Conservation (phyloP, 92 coral and sea anemone species). For the Umimayanthus kanabou region DNA sequence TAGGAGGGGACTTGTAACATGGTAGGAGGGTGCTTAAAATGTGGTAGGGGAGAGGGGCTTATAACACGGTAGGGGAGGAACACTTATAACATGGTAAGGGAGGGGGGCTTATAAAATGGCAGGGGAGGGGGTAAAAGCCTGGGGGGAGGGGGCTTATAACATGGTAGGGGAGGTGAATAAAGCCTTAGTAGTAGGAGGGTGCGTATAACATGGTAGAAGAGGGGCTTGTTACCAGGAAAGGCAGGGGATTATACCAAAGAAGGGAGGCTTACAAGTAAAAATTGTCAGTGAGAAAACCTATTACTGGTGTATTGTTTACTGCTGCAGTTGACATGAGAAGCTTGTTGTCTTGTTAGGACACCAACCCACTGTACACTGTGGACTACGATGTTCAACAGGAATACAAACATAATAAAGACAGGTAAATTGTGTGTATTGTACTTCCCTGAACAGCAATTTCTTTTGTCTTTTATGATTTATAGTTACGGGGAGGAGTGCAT, state of each 20-base stretch:
- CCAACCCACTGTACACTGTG: constrained; percentile 80
- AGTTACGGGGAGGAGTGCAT: background rate
- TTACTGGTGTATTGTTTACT: too few species aligned
- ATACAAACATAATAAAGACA: constrained; percentile 62
- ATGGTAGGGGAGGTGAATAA: background rate
- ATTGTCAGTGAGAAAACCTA: too few species aligned
- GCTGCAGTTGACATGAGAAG: background rate
- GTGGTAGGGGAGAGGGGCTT: too few species aligned
- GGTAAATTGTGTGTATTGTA: constrained; percentile 44
- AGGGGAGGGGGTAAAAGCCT: background rate
- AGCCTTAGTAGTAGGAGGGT: too few species aligned
- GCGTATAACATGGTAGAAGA: background rate
- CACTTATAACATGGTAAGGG: background rate
- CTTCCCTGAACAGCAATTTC: too few species aligned
- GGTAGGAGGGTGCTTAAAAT: too few species aligned
- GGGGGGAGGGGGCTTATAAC: background rate
- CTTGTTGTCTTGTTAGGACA: constrained; percentile 61
- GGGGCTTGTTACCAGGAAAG: background rate
- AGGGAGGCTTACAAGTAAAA: background rate
- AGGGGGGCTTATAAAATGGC: too few species aligned
- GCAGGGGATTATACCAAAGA: background rate
- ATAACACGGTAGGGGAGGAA: background rate
- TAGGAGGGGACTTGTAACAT: background rate
- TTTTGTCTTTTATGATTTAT: too few species aligned
- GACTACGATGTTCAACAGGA: constrained; percentile 80